phyloP scores from a whole-genome alignment of 2,888 invertebrate genomes.

The Carterocephalus palaemon region DNA sequence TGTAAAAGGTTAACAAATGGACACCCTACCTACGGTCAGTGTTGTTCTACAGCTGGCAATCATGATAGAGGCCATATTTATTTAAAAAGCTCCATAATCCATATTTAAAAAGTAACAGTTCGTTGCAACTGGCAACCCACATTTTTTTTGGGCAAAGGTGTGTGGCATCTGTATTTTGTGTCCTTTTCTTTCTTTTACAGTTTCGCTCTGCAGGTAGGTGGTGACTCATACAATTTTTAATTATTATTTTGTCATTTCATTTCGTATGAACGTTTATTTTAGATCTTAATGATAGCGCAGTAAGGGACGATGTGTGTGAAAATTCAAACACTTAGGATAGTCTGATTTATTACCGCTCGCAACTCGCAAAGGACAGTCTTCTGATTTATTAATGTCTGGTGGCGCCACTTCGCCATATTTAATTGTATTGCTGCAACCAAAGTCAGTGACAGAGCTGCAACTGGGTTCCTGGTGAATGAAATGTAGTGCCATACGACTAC shows the following conservation, averaged over 20 bases:
- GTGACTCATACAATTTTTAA: slow-evolving; percentile 37
- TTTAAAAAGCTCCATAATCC: slow-evolving; percentile 17
- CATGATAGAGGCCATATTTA: slow-evolving; percentile 30
- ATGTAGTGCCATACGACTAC: too few species aligned
- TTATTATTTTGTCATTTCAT: slow-evolving; percentile 19
- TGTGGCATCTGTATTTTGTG: slow-evolving; percentile 32
- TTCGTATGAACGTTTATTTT: slow-evolving; percentile 14
- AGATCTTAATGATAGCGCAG: slow-evolving; percentile 10
- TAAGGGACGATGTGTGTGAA: slow-evolving; percentile 4
- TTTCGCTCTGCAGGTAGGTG: slow-evolving; percentile 44
- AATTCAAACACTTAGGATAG: slow-evolving; percentile 13
- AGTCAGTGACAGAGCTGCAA: too few species aligned
- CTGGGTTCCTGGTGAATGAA: too few species aligned
- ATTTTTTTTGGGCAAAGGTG: slow-evolving; percentile 39
- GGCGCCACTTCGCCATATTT: slow-evolving; percentile 48
- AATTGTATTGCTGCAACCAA: too few species aligned
- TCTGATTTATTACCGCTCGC: slow-evolving; percentile 33
- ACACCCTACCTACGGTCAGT: neutral
- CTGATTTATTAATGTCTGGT: slow-evolving; percentile 51
- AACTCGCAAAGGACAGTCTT: slow-evolving; percentile 27
- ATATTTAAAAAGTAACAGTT: slow-evolving; percentile 14
- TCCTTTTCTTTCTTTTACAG: slow-evolving; percentile 35
- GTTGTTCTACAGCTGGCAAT: slow-evolving; percentile 10
- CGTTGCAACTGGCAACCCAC: neutral
- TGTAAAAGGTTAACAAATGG: neutral